Evolutionary conservation across 2,888 invertebrate genomes (phyloP).

Genomic region (Apamea epomidion): DNA sequence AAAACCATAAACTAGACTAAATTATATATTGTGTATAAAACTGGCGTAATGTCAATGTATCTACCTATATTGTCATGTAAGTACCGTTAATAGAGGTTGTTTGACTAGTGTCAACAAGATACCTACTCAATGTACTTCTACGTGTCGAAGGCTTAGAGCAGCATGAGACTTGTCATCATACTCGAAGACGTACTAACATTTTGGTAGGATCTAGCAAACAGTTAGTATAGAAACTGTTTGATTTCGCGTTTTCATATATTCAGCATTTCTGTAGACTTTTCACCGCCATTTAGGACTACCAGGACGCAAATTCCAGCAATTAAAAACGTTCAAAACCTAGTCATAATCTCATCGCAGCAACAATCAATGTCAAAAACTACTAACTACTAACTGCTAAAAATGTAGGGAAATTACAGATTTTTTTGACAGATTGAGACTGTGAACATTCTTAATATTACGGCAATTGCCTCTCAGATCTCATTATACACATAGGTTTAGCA

Average conservation of each 20-base stretch:
- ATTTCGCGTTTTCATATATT: no score
- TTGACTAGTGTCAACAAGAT: constrained; percentile 13
- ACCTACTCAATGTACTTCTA: not conserved
- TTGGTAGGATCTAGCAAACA: not conserved
- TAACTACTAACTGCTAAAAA: no score
- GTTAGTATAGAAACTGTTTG: not conserved
- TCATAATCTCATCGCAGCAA: no score
- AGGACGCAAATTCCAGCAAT: no score
- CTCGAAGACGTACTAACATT: not conserved
- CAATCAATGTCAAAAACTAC: no score
- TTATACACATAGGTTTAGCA: not conserved
- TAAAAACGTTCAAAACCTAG: no score
- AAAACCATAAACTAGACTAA: not conserved
- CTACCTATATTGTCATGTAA: not conserved
- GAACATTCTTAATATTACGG: no score
- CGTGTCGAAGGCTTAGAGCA: constrained; percentile 11
- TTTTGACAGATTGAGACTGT: no score
- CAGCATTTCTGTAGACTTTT: no score
- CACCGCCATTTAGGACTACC: no score
- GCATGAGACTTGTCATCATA: not conserved
- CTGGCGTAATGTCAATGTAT: not conserved
- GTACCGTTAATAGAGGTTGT: not conserved
- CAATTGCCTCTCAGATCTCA: not conserved
- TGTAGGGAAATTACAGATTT: no score
- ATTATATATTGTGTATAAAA: not conserved